Conservation (phyloP, 2,797 vertebrate genomes). For the Coregonus sp. region DNA sequence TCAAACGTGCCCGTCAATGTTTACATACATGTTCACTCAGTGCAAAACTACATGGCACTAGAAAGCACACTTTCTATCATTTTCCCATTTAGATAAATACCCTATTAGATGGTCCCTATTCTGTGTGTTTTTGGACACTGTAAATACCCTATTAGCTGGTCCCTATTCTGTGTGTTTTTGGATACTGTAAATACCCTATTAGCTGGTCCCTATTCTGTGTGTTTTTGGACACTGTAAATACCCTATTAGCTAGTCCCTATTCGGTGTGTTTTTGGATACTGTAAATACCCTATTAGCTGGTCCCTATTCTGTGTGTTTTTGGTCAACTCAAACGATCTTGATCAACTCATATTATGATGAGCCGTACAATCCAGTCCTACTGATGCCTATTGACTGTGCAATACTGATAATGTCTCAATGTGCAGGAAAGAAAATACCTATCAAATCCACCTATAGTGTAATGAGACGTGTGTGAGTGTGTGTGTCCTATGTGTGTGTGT, state of each 20-base stretch:
- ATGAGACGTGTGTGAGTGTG: slow-evolving; percentile 21
- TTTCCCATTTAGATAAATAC: not conserved
- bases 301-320: not conserved
- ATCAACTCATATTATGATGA: slow-evolving; percentile 33
- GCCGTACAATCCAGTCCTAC: slow-evolving; percentile 13
- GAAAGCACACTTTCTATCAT: not conserved
- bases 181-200: no score
- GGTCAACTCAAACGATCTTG: slow-evolving; percentile 28
- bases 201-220: not conserved
- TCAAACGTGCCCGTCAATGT: not conserved
- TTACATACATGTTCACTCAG: not conserved
- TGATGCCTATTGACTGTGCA: slow-evolving; percentile 27
- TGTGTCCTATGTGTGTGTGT: slow-evolving; percentile 9
- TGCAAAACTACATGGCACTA: not conserved
- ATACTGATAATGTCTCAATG: slow-evolving; percentile 34
- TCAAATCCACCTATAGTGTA: slow-evolving; percentile 34
- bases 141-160: not conserved
- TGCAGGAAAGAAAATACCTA: slow-evolving; percentile 33
- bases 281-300: not conserved
- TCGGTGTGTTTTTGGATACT: not conserved
- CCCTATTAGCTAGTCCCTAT: no score
- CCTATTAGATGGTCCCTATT: not conserved
- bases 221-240: not conserved
- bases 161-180: not conserved
- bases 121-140: no score